Evolutionary conservation across 2,113 vertebrate species (phyloP).

Genomic region (Alexandromys fortis): DNA sequence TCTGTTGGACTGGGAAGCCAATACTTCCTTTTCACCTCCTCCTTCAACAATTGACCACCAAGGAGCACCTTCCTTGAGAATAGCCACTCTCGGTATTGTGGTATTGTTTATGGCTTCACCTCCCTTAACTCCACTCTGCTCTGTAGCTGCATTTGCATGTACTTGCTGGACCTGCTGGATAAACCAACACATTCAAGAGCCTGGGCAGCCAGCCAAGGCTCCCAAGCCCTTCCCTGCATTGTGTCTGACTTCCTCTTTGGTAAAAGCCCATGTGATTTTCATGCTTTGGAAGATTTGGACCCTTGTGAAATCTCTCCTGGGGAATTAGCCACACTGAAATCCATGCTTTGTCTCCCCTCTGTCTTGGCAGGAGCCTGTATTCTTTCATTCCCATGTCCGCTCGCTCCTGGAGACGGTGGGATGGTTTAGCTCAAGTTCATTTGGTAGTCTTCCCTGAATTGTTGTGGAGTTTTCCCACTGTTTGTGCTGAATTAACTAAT

Average conservation of each 20-base stretch:
- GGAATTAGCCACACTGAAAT: constrained; percentile 68
- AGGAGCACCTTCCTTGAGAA: background rate
- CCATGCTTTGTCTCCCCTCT: constrained; percentile 56
- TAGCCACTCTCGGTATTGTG: too few relatives aligned
- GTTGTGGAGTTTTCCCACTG: constrained; percentile 44
- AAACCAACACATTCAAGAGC: background rate
- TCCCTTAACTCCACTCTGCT: background rate
- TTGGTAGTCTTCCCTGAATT: constrained; percentile 66
- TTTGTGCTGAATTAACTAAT: constrained; percentile 49
- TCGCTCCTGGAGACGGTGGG: constrained; percentile 20
- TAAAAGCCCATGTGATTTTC: constrained; percentile 62
- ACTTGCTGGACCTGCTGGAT: background rate
- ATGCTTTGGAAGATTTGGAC: constrained; percentile 70
- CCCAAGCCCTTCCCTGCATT: constrained; percentile 64
- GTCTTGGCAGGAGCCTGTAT: constrained; percentile 49
- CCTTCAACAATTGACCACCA: background rate
- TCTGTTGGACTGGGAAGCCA: background rate
- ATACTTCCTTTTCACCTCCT: background rate
- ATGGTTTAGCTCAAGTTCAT: constrained; percentile 72
- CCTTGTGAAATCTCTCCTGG: constrained; percentile 70
- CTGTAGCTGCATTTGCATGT: background rate
- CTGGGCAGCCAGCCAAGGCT: constrained; percentile 43
- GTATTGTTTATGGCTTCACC: background rate
- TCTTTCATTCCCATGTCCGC: constrained; percentile 45
- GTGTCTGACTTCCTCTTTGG: constrained; percentile 66